Conservation (phyloP, 2,113 vertebrate species). For the Campylorhamphus procurvoides region DNA sequence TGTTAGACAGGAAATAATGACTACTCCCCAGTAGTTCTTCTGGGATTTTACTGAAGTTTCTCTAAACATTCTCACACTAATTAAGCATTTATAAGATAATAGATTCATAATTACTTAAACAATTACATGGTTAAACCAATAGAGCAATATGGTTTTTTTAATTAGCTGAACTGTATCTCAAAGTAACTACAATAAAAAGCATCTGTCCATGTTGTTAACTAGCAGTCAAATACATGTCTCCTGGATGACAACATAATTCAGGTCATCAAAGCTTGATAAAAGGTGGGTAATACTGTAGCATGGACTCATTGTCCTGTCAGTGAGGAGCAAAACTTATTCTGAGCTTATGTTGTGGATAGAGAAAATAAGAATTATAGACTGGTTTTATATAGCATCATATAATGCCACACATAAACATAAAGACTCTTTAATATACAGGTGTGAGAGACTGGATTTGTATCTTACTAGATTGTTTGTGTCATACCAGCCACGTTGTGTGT, state of each 20-base stretch:
- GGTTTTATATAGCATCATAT: background rate
- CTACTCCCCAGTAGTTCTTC: background rate
- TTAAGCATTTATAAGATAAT: background rate
- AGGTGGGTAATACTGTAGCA: background rate
- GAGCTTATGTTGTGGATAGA: background rate
- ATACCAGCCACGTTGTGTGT: too few species aligned
- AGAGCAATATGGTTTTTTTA: background rate
- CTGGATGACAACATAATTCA: background rate
- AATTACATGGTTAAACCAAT: background rate
- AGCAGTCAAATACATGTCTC: background rate
- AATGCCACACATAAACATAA: background rate
- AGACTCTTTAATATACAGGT: background rate
- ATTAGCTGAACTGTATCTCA: background rate
- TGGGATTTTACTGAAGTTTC: background rate
- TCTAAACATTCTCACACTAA: background rate
- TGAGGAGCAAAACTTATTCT: background rate
- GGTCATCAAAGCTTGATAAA: background rate
- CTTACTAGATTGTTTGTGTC: too few species aligned
- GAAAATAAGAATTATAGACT: background rate
- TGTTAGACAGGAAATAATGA: background rate
- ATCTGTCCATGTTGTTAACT: background rate
- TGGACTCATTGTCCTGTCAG: background rate
- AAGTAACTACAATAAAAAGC: background rate
- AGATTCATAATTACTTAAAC: background rate
- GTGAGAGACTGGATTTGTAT: too few species aligned